These are phyloP conservation scores for Geodia barretti DNA, from an alignment of 37 sponge, comb jelly and placozoan species.

Conservation along the genomic window DNA sequence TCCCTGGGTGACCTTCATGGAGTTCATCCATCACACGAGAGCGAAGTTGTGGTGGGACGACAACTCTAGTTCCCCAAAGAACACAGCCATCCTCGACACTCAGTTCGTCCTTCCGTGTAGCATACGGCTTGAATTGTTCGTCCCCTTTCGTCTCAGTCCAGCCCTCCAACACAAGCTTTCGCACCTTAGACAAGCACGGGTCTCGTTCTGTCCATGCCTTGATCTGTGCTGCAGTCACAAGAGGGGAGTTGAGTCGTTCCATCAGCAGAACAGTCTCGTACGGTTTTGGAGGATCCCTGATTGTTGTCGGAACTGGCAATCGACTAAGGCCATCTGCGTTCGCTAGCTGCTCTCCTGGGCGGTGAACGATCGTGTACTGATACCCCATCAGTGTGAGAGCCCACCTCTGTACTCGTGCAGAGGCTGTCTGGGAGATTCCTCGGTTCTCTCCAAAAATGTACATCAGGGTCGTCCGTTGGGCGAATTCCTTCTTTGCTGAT, in stretches of 20 bases:
- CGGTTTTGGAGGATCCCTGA: not conserved
- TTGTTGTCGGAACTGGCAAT: slow-evolving; percentile 7
- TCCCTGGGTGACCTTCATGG: not conserved
- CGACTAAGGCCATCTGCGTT: slow-evolving; percentile 27
- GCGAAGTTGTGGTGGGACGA: not conserved
- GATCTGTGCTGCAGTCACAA: not conserved
- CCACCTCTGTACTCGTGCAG: slow-evolving; percentile 7
- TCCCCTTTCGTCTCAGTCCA: slow-evolving; percentile 6
- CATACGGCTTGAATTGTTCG: not conserved
- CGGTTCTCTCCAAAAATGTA: no score
- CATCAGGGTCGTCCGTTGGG: no score
- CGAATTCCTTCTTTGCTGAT: no score
- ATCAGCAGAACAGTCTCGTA: slow-evolving; percentile 11
- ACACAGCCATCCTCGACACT: not conserved
- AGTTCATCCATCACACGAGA: not conserved
- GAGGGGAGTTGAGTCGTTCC: slow-evolving; percentile 4
- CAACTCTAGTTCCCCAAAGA: not conserved
- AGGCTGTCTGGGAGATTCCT: no score
- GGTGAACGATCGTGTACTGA: slow-evolving; percentile 13
- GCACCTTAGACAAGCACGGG: slow-evolving; percentile 5
- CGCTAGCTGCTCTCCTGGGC: slow-evolving; percentile 1
- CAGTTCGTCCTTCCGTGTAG: not conserved
- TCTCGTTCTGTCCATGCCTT: not conserved
- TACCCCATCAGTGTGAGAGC: slow-evolving; percentile 2
- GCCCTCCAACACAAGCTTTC: not conserved